Base-by-base conservation (phyloP, 2,113 vertebrate genomes). In the Austrofundulus limnaeus region DNA sequence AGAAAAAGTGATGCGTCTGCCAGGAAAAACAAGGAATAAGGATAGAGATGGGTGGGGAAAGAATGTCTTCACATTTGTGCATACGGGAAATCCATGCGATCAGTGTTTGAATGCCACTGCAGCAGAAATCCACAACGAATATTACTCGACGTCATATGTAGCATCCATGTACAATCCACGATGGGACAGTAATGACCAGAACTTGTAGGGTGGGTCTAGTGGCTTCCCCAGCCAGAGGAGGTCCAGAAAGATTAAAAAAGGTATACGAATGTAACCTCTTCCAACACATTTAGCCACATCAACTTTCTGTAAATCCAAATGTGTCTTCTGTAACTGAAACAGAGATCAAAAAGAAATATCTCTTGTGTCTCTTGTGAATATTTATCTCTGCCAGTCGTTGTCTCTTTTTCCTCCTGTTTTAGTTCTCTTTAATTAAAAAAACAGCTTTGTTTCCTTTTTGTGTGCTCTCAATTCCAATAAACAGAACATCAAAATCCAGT, bases 131-230 rank as follows among this genome's bases (percentile, higher is more conserved):
- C 72, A 42, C 34, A 42, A 51, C n/a, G 25, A 20, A 58, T 45
- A 64, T 55, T 58, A 61, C 37, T 72, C 16, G 21, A 38, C 49
- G 55, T 55, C 68, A 45, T 41, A 2, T 24, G 39, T 61, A 45
- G 50, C 53, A 19, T 64, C 56, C 46, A 6, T 48, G 50, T 51
- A 62, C 41, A 41, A 63, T 75, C 80, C 80, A 54, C 31, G 4
- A 49, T 10, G 54, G 80, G 69, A 69, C 63, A 11, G 60, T 48
- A 4, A 48, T 61, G 14, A 28, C 24, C 19, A 59, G 77, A 86
- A 86, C 79, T 84, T 86, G 65, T 55, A 82, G 77, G 81, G 82
- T 79, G 83, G 82, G 76, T 81, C 81, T 49, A 25, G 48, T 60
- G 19, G 52, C 62, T 69, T 78, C 78, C 57, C 61, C 66, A 71